phyloP scores from a whole-genome alignment of 2,113 vertebrate genomes.

The Gobiocypris rarus region DNA sequence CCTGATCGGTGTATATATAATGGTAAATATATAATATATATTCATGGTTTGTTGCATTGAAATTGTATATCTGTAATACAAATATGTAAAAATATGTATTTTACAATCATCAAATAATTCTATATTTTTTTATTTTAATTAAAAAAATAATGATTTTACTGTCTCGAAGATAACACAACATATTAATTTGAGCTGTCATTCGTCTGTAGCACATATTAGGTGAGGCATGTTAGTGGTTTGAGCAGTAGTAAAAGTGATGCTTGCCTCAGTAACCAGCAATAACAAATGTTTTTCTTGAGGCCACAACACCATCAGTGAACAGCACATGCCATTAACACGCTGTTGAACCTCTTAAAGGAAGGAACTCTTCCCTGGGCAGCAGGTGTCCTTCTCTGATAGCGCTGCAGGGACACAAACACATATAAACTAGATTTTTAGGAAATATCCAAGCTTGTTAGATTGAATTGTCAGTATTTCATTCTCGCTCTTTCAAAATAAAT shows the following conservation, averaged over 20 bases:
- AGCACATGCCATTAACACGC: constrained; percentile 10
- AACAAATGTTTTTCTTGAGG: neutral
- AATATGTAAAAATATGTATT: no score
- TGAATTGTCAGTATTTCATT: constrained; percentile 67
- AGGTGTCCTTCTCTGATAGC: constrained; percentile 71
- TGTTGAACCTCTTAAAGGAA: constrained; percentile 33
- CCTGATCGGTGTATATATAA: no score
- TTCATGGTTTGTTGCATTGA: no score
- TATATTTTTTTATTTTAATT: no score
- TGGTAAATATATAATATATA: no score
- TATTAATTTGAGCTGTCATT: neutral
- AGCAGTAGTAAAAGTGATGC: neutral
- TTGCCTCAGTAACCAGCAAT: neutral
- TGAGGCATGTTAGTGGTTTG: neutral
- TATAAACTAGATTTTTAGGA: constrained; percentile 66
- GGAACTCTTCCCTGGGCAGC: constrained; percentile 64
- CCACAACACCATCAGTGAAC: neutral
- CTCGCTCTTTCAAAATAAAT: constrained; percentile 32
- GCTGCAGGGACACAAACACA: constrained; percentile 60
- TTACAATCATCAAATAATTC: no score
- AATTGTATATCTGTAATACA: no score
- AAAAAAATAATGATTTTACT: no score
- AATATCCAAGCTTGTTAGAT: constrained; percentile 72
- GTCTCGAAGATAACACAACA: no score
- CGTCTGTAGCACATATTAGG: neutral